These are phyloP conservation scores for Pelagia noctiluca DNA, from an alignment of 30 jellyfish, hydroid and myxozoan species.

Conservation along the genomic window DNA sequence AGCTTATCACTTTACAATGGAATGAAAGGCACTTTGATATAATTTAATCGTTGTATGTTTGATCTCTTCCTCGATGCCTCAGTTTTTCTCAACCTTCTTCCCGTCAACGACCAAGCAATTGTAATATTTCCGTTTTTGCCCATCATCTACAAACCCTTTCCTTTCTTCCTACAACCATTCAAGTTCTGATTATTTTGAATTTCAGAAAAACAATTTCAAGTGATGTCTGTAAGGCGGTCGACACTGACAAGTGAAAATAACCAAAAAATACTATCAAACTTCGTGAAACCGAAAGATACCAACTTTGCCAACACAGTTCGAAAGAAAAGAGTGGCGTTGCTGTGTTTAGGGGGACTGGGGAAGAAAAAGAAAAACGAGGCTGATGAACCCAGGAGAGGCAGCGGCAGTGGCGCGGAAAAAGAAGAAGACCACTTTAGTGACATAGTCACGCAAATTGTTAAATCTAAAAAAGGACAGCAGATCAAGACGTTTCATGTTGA, in stretches of 20 bases:
- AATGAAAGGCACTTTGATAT: too few relatives aligned
- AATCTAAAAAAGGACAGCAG: slow-evolving; percentile 28
- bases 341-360: slow-evolving; percentile 15
- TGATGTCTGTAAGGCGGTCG: slow-evolving; percentile 41
- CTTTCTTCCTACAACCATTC: too few relatives aligned
- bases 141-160: not conserved
- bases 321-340: slow-evolving; percentile 24
- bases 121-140: too few relatives aligned
- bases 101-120: too few relatives aligned
- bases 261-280: slow-evolving; percentile 8
- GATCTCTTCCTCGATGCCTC: too few relatives aligned
- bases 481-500: not conserved
- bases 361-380: slow-evolving; percentile 9
- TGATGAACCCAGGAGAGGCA: not conserved
- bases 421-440: not conserved
- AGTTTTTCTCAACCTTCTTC: too few relatives aligned
- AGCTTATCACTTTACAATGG: too few relatives aligned
- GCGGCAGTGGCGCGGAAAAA: slow-evolving; percentile 4
- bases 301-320: slow-evolving; percentile 21
- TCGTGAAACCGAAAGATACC: slow-evolving; percentile 14
- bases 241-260: slow-evolving; percentile 34
- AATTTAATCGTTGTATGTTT: too few relatives aligned
- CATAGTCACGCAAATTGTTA: slow-evolving; percentile 41
- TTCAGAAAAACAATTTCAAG: slow-evolving; percentile 26
- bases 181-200: not conserved